These are phyloP conservation scores for Agrotis clavis DNA, from an alignment of 2,888 invertebrate genomes.

Conservation along the genomic window DNA sequence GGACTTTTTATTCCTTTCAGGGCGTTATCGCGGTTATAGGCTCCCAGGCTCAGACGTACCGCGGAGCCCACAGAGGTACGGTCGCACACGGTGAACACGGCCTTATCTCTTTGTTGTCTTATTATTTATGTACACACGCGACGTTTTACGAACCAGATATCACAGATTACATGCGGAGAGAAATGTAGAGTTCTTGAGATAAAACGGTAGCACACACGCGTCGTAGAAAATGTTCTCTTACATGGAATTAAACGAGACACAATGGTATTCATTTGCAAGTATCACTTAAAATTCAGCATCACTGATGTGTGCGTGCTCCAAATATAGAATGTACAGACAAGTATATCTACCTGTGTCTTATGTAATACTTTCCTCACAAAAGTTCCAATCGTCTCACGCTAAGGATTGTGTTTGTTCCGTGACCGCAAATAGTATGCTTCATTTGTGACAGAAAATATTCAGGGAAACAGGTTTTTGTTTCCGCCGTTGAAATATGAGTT, in stretches of 20 bases:
- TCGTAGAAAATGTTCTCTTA: neutral
- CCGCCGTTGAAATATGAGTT: conserved; percentile 30
- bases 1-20: conserved; percentile 34
- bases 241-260: conserved; percentile 11
- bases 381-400: conserved; percentile 30
- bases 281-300: neutral
- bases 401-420: conserved; percentile 50
- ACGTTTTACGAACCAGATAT: conserved; percentile 24
- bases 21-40: conserved; percentile 43
- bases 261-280: conserved; percentile 13
- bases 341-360: neutral
- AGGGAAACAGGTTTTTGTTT: conserved; percentile 44
- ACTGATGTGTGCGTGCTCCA: neutral
- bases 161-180: conserved; percentile 26
- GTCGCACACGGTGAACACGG: neutral
- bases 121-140: conserved; percentile 52
- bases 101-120: conserved; percentile 56
- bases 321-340: neutral
- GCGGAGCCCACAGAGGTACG: neutral
- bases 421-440: conserved; percentile 34
- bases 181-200: conserved; percentile 7
- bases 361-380: conserved; percentile 34
- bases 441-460: conserved; percentile 41
- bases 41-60: conserved; percentile 4
- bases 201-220: neutral